Evolutionary conservation across 2,888 invertebrate species (phyloP).

Genomic region (Pheosia gnoma): DNA sequence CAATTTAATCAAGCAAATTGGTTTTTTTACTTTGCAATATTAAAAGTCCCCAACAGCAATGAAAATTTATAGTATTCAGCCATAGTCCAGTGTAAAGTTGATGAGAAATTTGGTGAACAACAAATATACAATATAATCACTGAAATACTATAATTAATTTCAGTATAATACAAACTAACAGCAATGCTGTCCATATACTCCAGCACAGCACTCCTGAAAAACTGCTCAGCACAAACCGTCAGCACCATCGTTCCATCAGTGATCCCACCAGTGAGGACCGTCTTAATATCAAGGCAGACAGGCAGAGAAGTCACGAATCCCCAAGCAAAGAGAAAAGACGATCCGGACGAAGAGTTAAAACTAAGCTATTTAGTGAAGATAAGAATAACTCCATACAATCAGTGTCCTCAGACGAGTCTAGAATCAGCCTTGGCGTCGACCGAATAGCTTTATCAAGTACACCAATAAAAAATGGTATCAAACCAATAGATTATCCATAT

Average conservation of each 20-base stretch:
- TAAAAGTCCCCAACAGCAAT: no score
- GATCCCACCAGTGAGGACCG: constrained; percentile 72
- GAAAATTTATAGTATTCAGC: no score
- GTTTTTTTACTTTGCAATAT: no score
- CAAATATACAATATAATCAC: no score
- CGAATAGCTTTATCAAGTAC: constrained; percentile 65
- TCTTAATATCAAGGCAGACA: constrained; percentile 55
- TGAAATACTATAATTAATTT: constrained; percentile 25
- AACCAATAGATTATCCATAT: constrained; percentile 53
- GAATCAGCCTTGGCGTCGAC: constrained; percentile 59
- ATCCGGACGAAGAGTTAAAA: constrained; percentile 67
- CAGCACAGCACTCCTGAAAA: constrained; percentile 74
- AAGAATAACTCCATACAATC: constrained; percentile 52
- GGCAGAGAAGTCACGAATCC: constrained; percentile 63
- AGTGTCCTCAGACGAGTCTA: constrained; percentile 68
- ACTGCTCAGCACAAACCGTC: constrained; percentile 52
- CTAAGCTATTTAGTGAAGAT: constrained; percentile 71
- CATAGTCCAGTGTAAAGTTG: no score
- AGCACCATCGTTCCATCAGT: constrained; percentile 69
- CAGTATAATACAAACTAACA: constrained; percentile 72
- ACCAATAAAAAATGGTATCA: constrained; percentile 67
- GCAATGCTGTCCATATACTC: constrained; percentile 61
- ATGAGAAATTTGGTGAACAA: no score
- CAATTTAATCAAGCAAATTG: no score
- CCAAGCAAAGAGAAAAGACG: constrained; percentile 66